Evolutionary conservation across 2,888 invertebrate species (phyloP).

Genomic region (Pogonocherus hispidulus): DNA sequence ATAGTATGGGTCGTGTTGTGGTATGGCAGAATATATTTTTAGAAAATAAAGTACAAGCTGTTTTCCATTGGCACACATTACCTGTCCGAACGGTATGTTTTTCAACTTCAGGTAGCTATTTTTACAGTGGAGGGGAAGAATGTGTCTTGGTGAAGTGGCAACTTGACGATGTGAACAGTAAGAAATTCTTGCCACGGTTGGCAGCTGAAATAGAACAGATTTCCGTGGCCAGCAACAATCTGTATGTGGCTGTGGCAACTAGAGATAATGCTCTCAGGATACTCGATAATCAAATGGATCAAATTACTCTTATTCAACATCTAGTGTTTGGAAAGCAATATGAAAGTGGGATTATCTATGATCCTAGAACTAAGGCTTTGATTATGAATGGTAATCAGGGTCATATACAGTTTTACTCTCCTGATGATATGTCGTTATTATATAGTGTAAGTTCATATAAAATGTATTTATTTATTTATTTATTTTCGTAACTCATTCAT

Average conservation of each 20-base stretch:
- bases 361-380: constrained; percentile 76
- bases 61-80: constrained; percentile 85
- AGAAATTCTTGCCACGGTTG: constrained; percentile 79
- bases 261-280: constrained; percentile 78
- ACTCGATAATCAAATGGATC: constrained; percentile 70
- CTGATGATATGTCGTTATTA: constrained; percentile 75
- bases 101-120: constrained; percentile 75
- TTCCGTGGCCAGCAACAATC: constrained; percentile 73
- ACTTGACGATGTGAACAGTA: constrained; percentile 67
- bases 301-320: constrained; percentile 76
- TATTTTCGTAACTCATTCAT: too few species aligned
- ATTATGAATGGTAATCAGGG: constrained; percentile 82
- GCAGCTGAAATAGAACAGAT: constrained; percentile 78
- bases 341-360: constrained; percentile 73
- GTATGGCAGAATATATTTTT: constrained; percentile 73
- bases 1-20: constrained; percentile 75
- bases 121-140: constrained; percentile 85
- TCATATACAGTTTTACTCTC: constrained; percentile 82
- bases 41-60: constrained; percentile 64
- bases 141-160: constrained; percentile 85
- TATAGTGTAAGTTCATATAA: constrained; percentile 83
- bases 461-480: too few species aligned
- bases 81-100: constrained; percentile 78
- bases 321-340: constrained; percentile 75
- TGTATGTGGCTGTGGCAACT: constrained; percentile 76